Evolutionary conservation across 2,797 vertebrate genomes (phyloP).

Genomic region (Miichthys miiuy): DNA sequence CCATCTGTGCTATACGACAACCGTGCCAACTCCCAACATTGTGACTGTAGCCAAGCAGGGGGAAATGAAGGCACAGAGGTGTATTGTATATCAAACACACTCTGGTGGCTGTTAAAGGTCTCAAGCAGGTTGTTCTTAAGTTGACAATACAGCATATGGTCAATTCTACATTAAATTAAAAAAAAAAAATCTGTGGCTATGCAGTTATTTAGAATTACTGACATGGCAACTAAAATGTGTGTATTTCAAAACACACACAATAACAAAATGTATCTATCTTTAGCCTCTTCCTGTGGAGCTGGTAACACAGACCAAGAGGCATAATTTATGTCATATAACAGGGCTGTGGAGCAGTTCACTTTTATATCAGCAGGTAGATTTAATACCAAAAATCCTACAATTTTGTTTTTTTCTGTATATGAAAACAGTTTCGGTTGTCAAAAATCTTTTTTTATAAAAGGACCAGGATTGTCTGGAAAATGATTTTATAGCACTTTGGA

Average conservation of each 20-base stretch:
- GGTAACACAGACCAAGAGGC: constrained; percentile 35
- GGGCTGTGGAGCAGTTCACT: constrained; percentile 29
- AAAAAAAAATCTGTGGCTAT: constrained; percentile 13
- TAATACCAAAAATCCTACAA: neutral
- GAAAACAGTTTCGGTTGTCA: neutral
- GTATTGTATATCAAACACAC: constrained; percentile 64
- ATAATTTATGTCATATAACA: constrained; percentile 14
- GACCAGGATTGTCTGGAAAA: constrained; percentile 3
- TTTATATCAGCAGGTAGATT: constrained; percentile 11
- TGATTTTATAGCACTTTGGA: neutral
- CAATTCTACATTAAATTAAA: constrained; percentile 12
- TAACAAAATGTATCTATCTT: constrained; percentile 20
- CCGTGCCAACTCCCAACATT: constrained; percentile 28
- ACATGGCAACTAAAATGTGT: constrained; percentile 35
- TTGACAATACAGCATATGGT: constrained; percentile 30
- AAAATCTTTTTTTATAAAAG: neutral
- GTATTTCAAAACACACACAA: constrained; percentile 6
- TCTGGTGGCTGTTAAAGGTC: constrained; percentile 69
- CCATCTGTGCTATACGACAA: constrained; percentile 26
- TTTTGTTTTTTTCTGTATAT: neutral
- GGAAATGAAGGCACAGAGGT: constrained; percentile 80
- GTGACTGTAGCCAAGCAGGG: constrained; percentile 48
- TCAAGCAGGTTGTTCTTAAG: constrained; percentile 36
- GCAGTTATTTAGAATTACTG: constrained; percentile 32
- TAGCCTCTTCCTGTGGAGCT: constrained; percentile 29